Conservation (phyloP, 2,888 invertebrate species). For the Siphlonurus alternatus region DNA sequence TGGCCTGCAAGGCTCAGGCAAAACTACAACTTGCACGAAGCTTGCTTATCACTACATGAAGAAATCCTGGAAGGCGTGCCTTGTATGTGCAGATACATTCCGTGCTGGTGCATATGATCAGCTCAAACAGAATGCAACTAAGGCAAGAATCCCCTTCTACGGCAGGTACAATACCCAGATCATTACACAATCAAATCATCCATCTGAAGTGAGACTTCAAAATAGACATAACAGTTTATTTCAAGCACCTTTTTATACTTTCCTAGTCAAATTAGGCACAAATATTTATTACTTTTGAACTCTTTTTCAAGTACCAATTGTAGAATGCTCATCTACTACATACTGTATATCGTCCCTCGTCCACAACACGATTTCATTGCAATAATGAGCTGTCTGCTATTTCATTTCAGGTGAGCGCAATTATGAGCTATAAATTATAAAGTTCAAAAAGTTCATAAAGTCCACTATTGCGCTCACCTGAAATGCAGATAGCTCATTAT, state of each 20-base stretch:
- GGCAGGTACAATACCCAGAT: constrained; percentile 50
- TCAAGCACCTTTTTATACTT: background rate
- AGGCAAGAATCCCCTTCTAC: constrained; percentile 97
- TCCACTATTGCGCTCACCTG: too few relatives aligned
- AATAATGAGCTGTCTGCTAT: too few relatives aligned
- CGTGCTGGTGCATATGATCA: constrained; percentile 99
- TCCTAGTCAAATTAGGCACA: background rate
- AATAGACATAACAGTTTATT: background rate
- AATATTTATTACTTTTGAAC: background rate
- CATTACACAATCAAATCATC: background rate
- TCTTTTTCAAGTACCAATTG: too few relatives aligned
- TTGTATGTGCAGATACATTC: constrained; percentile 99
- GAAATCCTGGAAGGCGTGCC: constrained; percentile 97
- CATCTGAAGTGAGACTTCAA: too few relatives aligned
- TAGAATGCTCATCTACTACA: too few relatives aligned
- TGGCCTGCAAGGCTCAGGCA: constrained; percentile 96
- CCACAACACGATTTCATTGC: too few relatives aligned
- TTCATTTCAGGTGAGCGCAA: too few relatives aligned
- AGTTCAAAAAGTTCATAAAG: too few relatives aligned
- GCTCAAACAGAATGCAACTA: constrained; percentile 97
- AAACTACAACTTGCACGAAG: constrained; percentile 99
- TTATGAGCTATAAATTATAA: too few relatives aligned
- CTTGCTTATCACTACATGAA: constrained; percentile 96
- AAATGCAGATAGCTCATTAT: too few relatives aligned
- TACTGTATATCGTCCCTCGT: too few relatives aligned